These are phyloP conservation scores for Erebia ligea DNA, from an alignment of 2,888 invertebrate species.

Conservation along the genomic window DNA sequence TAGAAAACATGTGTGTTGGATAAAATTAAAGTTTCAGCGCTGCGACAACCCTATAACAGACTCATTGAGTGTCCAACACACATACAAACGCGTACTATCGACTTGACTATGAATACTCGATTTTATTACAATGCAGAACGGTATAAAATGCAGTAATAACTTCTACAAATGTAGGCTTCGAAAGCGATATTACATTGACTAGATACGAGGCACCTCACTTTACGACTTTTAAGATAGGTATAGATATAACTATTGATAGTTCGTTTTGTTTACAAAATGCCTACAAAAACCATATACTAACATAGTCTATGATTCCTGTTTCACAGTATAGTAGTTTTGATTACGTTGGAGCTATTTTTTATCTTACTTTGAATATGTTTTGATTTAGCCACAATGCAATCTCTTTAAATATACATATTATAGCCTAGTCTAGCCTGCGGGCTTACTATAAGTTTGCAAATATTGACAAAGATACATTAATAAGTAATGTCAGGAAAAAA, in stretches of 20 bases:
- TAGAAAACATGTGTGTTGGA: background rate
- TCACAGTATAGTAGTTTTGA: too few relatives aligned
- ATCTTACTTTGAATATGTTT: too few relatives aligned
- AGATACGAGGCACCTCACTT: constrained; percentile 17
- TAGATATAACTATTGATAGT: too few relatives aligned
- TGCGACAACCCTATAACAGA: constrained; percentile 33
- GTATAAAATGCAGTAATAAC: background rate
- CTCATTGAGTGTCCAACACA: constrained; percentile 42
- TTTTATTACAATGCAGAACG: constrained; percentile 25
- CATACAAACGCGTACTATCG: constrained; percentile 22
- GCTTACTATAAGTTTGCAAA: too few relatives aligned
- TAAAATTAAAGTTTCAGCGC: background rate
- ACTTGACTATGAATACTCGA: constrained; percentile 9
- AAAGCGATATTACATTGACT: background rate
- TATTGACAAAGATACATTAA: too few relatives aligned
- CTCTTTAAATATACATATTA: too few relatives aligned
- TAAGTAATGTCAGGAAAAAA: too few relatives aligned
- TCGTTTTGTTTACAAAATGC: background rate
- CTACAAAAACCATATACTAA: background rate
- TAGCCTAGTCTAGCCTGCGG: too few relatives aligned
- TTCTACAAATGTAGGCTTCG: background rate
- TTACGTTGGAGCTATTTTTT: too few relatives aligned
- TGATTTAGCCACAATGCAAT: too few relatives aligned
- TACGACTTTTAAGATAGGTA: constrained; percentile 35
- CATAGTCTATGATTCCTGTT: too few relatives aligned